Evolutionary conservation across 2,113 vertebrate genomes (phyloP).

Genomic region (Eleginops maclovinus): DNA sequence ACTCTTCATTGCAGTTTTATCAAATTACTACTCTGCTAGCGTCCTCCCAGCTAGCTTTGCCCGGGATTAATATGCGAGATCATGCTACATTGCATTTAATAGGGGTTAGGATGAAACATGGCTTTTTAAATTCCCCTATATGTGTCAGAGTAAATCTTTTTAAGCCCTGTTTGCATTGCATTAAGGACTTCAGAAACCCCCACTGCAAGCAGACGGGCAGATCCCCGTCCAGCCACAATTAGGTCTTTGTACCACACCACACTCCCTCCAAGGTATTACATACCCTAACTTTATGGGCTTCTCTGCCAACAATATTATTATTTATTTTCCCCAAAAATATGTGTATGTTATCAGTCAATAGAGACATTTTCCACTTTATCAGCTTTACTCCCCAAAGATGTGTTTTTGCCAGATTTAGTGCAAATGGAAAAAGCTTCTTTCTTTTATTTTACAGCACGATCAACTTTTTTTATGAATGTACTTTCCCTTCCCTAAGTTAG

Average conservation of each 20-base stretch:
- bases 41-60: slow-evolving; percentile 41
- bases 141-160: slow-evolving; percentile 81
- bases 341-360: slow-evolving; percentile 42
- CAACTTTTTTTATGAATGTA: too few species aligned
- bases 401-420: background rate
- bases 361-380: slow-evolving; percentile 33
- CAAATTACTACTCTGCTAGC: slow-evolving; percentile 67
- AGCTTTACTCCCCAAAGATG: background rate
- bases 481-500: too few species aligned
- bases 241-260: slow-evolving; percentile 73
- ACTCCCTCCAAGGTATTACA: slow-evolving; percentile 70
- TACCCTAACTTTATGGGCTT: slow-evolving; percentile 56
- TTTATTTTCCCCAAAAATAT: slow-evolving; percentile 41
- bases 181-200: slow-evolving; percentile 73
- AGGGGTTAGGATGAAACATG: slow-evolving; percentile 72
- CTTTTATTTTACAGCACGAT: too few species aligned
- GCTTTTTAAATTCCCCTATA: slow-evolving; percentile 74
- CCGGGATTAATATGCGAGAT: slow-evolving; percentile 41
- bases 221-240: slow-evolving; percentile 73
- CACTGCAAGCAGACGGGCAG: slow-evolving; percentile 60
- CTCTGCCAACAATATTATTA: slow-evolving; percentile 51
- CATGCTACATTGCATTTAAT: slow-evolving; percentile 69
- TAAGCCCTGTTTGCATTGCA: slow-evolving; percentile 79
- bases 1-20: slow-evolving; percentile 66
- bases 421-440: too few species aligned